Conservation (phyloP, 1,140 invertebrate species). For the Procambarus virginalis region DNA sequence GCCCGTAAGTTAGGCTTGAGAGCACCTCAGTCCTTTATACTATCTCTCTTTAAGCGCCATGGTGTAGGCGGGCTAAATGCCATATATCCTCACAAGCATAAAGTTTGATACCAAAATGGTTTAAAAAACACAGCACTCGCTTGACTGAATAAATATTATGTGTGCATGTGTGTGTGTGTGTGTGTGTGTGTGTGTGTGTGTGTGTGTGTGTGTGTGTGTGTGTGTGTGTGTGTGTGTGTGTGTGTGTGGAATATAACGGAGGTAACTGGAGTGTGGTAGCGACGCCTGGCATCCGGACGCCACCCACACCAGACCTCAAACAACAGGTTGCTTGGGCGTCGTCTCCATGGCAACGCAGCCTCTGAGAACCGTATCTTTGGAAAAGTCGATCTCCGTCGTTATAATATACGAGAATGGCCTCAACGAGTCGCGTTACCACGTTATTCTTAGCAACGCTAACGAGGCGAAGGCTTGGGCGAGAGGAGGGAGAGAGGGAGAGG, state of each 20-base stretch:
- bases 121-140: too few relatives aligned
- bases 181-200: too few relatives aligned
- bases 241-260: too few relatives aligned
- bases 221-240: too few relatives aligned
- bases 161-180: too few relatives aligned
- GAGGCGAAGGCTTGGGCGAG: background rate
- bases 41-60: slow-evolving; percentile 6
- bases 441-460: background rate
- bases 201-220: too few relatives aligned
- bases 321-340: background rate
- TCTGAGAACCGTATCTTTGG: background rate
- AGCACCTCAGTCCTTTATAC: too few relatives aligned
- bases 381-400: background rate
- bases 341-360: background rate
- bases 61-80: slow-evolving; percentile 8
- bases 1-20: too few relatives aligned
- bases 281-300: background rate
- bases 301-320: background rate
- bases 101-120: too few relatives aligned
- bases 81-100: too few relatives aligned
- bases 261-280: background rate
- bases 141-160: too few relatives aligned
- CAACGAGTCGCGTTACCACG: background rate
- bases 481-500: background rate
- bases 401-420: background rate